Evolutionary conservation across 2,888 invertebrate genomes (phyloP), one percentile per base, ranked within the genome.

Genomic region (Harpalus rufipes): DNA sequence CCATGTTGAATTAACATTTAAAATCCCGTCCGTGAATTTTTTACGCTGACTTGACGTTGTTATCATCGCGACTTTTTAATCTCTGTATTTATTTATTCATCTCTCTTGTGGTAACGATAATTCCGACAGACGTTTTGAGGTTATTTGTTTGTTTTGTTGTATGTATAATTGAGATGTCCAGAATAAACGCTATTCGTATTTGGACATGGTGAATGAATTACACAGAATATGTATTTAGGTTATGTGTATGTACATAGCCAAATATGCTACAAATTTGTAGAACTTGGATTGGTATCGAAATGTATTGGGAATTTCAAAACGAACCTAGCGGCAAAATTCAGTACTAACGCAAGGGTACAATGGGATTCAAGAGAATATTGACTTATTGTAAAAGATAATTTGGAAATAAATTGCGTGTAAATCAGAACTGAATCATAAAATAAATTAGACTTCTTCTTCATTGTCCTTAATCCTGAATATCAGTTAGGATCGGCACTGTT

Each of bases 1-100:
- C 84, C 59, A 84, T 84, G 84, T 78, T 84, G 51, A 78, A 84
- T 84, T 84, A 84, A 78, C 84, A 84, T 84, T 84, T 84, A 84
- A 78, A 84, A 84, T 84, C 84, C 78, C 80, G 32, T 14, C 61
- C 61, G 58, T 76, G 76, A 44, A 83, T 72, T 83, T 83, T 83
- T 83, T 82, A 72, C 25, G 78, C 56, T 78, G 78, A 78, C 56
- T 51, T 78, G 58, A 78, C 78, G 25, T 56, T 39, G 74, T 74
- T 74, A 74, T 78, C 80, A 32, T 25, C 32, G 21, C 41, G 32
- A 80, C 80, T 80, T 80, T 78, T 80, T 61, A 80, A 61, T 80
- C 61, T 41, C 14, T 32, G 18, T 61, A 58, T 58, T 78, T 78
- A 78, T 56, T 78, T 78, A 78, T 78, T 78, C 25, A 78, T 78